Percentiles rank a stretch among this genome's conserved stretches.
phyloP scores from a whole-genome alignment of 2,797 vertebrate genomes.

The Anabas testudineus region DNA sequence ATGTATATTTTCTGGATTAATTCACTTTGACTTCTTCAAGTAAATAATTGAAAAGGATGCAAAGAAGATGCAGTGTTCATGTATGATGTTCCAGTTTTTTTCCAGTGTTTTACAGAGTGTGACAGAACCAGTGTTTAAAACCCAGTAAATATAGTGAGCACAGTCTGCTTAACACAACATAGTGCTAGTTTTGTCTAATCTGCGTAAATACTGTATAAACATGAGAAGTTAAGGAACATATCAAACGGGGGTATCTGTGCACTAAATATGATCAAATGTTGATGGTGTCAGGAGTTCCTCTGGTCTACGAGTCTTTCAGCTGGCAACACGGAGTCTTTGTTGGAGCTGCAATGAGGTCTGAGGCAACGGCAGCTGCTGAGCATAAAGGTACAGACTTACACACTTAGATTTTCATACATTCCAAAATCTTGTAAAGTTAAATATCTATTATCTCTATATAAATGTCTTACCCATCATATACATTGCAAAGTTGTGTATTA shows the following conservation, averaged over 20 bases:
- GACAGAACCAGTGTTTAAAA: too few relatives aligned
- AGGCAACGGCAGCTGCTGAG: constrained; percentile 94
- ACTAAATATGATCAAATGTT: constrained; percentile 11
- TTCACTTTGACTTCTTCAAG: too few relatives aligned
- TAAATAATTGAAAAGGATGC: too few relatives aligned
- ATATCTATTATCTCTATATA: too few relatives aligned
- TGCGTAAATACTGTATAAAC: not conserved
- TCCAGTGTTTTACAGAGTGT: too few relatives aligned
- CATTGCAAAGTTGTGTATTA: too few relatives aligned
- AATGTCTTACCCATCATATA: too few relatives aligned
- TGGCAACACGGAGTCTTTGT: constrained; percentile 95
- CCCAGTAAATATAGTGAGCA: not conserved
- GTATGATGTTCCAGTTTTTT: too few relatives aligned
- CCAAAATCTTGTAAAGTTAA: not conserved
- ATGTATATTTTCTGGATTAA: too few relatives aligned
- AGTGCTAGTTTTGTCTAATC: not conserved
- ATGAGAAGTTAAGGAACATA: not conserved
- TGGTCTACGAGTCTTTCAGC: constrained; percentile 92
- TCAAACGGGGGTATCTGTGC: not conserved
- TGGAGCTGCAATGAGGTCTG: constrained; percentile 93
- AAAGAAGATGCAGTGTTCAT: too few relatives aligned
- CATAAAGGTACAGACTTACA: constrained; percentile 85
- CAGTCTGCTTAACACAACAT: not conserved
- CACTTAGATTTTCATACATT: not conserved
- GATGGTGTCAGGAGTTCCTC: constrained; percentile 86